Conservation (phyloP, 2,113 vertebrate species). For the Chaetorhynchus papuensis region DNA sequence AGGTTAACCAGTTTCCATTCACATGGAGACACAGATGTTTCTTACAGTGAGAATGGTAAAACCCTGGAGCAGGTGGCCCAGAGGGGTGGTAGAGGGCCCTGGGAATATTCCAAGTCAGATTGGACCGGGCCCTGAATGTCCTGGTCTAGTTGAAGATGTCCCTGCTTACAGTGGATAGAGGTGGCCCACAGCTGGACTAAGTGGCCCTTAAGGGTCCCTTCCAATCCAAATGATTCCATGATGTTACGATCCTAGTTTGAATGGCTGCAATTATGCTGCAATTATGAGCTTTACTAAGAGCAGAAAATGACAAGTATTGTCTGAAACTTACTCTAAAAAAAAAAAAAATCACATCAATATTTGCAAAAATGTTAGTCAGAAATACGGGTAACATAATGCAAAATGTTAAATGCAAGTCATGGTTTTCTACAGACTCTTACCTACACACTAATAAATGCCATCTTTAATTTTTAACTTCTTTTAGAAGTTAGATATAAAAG, state of each 20-base stretch:
- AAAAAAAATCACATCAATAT: neutral
- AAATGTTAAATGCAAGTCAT: neutral
- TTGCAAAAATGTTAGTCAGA: neutral
- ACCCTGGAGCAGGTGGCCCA: neutral
- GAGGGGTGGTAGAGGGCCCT: neutral
- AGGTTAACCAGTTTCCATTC: neutral
- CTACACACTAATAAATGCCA: neutral
- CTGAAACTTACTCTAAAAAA: neutral
- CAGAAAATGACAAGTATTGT: neutral
- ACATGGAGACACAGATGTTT: neutral
- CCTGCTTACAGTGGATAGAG: neutral
- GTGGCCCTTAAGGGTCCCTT: neutral
- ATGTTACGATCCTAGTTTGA: neutral
- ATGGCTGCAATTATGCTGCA: neutral
- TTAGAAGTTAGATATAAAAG: neutral
- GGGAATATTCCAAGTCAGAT: neutral
- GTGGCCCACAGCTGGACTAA: neutral
- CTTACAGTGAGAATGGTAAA: neutral
- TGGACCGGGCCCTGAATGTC: neutral
- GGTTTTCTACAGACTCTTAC: neutral
- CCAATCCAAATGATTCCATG: neutral
- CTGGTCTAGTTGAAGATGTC: neutral
- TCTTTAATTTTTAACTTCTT: neutral
- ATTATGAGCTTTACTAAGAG: neutral
- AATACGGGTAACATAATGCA: neutral